phyloP scores from a whole-genome alignment of 2,113 vertebrate species.

The Cyprinodon tularosa region DNA sequence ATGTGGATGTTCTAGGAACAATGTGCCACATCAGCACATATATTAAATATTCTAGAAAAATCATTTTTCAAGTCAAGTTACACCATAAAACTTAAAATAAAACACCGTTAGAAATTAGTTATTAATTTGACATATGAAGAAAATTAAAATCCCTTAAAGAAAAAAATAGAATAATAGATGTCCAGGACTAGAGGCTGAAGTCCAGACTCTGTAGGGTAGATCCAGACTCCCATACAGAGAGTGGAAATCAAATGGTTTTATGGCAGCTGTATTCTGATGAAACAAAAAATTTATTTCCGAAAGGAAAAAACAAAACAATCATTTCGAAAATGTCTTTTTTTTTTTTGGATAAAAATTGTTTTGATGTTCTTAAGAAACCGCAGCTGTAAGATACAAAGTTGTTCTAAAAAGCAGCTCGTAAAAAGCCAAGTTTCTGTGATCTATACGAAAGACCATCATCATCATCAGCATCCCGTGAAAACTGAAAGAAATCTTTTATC shows the following conservation, averaged over 20 bases:
- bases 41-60: neutral
- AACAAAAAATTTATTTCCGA: neutral
- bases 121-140: neutral
- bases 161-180: neutral
- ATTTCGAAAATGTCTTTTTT: neutral
- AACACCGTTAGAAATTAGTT: neutral
- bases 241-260: neutral
- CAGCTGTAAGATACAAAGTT: neutral
- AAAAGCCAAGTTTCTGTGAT: neutral
- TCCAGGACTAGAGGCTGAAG: neutral
- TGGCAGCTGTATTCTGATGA: neutral
- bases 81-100: neutral
- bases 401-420: neutral
- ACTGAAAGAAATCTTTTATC: too few species aligned
- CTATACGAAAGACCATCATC: too few species aligned
- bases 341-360: neutral
- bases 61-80: neutral
- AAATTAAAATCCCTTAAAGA: neutral
- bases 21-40: neutral
- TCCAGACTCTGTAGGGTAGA: neutral
- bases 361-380: neutral
- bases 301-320: neutral
- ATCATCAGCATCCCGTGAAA: too few species aligned
- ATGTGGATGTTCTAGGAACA: neutral
- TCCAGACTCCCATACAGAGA: neutral